Evolutionary conservation across 1,140 invertebrate genomes (phyloP).

Genomic region (Pseudomyrmex dendroicus): DNA sequence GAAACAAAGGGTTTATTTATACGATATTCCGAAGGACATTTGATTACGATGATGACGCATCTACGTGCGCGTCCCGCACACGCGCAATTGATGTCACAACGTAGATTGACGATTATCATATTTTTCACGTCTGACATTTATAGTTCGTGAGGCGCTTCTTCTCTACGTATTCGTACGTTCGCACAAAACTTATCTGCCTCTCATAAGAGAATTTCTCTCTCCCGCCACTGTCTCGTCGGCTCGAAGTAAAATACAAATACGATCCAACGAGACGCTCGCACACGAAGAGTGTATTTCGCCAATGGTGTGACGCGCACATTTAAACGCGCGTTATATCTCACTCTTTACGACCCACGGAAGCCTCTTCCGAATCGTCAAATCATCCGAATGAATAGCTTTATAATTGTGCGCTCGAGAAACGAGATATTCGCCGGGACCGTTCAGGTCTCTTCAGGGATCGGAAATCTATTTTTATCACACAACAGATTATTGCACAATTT

Average conservation of each 20-base stretch:
- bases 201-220: conserved; percentile 43
- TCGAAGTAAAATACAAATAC: conserved; percentile 42
- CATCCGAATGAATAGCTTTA: conserved; percentile 33
- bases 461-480: not conserved
- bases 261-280: conserved; percentile 53
- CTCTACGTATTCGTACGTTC: conserved; percentile 44
- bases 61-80: not conserved
- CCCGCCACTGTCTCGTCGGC: conserved; percentile 12
- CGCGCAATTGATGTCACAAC: conserved; percentile 9
- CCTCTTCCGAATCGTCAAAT: conserved; percentile 43
- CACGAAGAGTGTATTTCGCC: conserved; percentile 42
- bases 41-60: conserved; percentile 1
- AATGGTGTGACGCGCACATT: conserved; percentile 25
- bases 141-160: conserved; percentile 49
- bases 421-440: conserved; percentile 7
- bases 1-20: conserved; percentile 6
- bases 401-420: conserved; percentile 14
- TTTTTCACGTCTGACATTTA: conserved; percentile 62
- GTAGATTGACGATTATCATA: conserved; percentile 61
- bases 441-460: not conserved
- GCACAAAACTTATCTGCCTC: conserved; percentile 38
- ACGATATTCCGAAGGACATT: not conserved
- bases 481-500: not conserved
- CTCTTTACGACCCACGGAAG: conserved; percentile 49
- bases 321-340: conserved; percentile 47